A percentile compares a stretch with the other conserved stretches of the same genome.
These are phyloP conservation scores for Euura saliciscinereae DNA, from an alignment of 1,140 invertebrate genomes.

Conservation along the genomic window DNA sequence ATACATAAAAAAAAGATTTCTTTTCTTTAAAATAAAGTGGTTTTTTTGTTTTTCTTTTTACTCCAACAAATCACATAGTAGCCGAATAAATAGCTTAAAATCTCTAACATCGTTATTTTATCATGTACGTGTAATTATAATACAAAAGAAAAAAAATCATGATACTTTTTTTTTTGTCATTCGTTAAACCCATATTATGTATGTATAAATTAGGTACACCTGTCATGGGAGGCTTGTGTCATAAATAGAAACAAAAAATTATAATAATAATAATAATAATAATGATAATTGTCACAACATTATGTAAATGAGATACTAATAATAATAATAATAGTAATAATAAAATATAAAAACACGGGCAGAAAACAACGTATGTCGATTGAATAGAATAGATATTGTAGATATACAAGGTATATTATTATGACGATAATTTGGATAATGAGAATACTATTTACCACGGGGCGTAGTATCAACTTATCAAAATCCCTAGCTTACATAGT, in stretches of 20 bases:
- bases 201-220: conserved; percentile 34
- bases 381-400: background rate
- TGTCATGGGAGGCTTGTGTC: conserved; percentile 30
- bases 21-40: too few relatives aligned
- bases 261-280: background rate
- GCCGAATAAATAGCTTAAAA: conserved; percentile 45
- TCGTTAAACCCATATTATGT: conserved; percentile 27
- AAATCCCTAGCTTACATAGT: background rate
- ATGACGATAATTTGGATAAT: background rate
- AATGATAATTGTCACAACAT: background rate
- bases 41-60: conserved; percentile 18
- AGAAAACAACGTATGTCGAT: background rate
- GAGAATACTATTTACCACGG: background rate
- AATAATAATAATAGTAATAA: background rate
- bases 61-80: conserved; percentile 41
- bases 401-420: background rate
- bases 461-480: background rate
- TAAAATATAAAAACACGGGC: conserved; percentile 7
- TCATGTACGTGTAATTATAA: conserved; percentile 9
- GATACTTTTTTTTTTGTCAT: conserved; percentile 6
- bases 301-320: background rate
- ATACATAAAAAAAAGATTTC: too few relatives aligned
- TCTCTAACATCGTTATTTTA: conserved; percentile 34
- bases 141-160: conserved; percentile 1
- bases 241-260: conserved; percentile 1